Percentiles rank a stretch among this genome's conserved stretches.
phyloP scores from a whole-genome alignment of 1,140 invertebrate genomes.

The Nephila pilipes region DNA sequence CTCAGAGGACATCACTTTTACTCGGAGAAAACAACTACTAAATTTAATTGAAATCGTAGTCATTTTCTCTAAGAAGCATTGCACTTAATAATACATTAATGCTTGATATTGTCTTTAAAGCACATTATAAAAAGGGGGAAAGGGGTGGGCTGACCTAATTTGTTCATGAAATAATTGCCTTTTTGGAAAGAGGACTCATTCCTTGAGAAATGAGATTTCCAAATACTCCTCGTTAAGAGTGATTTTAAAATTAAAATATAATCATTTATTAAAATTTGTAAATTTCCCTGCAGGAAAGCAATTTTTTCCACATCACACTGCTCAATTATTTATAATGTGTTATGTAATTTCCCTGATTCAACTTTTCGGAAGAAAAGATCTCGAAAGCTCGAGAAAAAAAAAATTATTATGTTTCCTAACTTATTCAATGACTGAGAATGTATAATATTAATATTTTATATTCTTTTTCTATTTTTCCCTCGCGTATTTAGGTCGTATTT shows the following conservation, averaged over 20 bases:
- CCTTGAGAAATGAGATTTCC: background rate
- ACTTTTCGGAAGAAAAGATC: background rate
- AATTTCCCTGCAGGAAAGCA: background rate
- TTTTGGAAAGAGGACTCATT: background rate
- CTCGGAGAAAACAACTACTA: background rate
- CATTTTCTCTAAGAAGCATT: background rate
- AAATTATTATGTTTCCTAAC: no score
- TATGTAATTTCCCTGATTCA: background rate
- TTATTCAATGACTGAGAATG: no score
- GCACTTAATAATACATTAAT: background rate
- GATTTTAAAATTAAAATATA: background rate
- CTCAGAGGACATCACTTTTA: background rate
- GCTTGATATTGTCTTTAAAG: background rate
- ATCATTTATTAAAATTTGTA: background rate
- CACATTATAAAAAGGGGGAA: no score
- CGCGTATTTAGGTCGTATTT: no score
- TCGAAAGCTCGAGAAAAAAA: no score
- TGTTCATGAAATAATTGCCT: background rate
- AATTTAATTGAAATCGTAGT: background rate
- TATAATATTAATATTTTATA: no score
- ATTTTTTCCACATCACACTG: no score
- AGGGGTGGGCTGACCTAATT: background rate
- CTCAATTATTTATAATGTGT: no score
- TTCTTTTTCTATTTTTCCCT: no score
- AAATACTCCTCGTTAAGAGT: background rate